phyloP scores from a whole-genome alignment of 2,797 vertebrate genomes.

The Helarctos malayanus region DNA sequence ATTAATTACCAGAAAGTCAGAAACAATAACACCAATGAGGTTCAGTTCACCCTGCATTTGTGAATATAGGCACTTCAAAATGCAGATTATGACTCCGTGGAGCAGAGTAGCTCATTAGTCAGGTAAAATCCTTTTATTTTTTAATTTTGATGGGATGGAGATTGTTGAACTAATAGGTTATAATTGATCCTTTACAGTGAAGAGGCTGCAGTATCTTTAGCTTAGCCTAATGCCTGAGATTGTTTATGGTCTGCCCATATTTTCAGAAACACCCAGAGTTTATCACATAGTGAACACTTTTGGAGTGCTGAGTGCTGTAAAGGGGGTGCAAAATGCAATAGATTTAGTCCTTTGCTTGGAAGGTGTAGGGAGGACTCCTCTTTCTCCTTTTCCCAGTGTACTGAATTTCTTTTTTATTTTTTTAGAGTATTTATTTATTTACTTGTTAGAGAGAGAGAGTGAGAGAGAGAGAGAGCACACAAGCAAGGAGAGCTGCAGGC shows the following conservation, averaged over 20 bases:
- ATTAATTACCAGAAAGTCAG: slow-evolving; percentile 90
- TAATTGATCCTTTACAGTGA: slow-evolving; percentile 77
- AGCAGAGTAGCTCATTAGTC: slow-evolving; percentile 85
- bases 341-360: background rate
- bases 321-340: background rate
- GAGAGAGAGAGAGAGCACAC: no score
- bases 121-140: slow-evolving; percentile 84
- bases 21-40: slow-evolving; percentile 81
- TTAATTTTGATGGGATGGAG: slow-evolving; percentile 79
- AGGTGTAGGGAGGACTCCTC: background rate
- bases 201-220: background rate
- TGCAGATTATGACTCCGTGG: slow-evolving; percentile 86
- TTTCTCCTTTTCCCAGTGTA: background rate
- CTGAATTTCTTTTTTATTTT: background rate
- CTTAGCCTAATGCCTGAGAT: slow-evolving; percentile 51
- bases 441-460: no score
- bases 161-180: slow-evolving; percentile 75
- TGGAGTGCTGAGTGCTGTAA: background rate
- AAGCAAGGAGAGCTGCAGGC: no score
- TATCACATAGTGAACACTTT: background rate
- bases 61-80: slow-evolving; percentile 85
- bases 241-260: background rate
- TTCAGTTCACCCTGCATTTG: slow-evolving; percentile 86
- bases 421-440: no score
- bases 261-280: background rate